Percentiles rank a stretch among this genome's conserved stretches.
Conservation (phyloP, 1,140 invertebrate species). For the Samia ricini region DNA sequence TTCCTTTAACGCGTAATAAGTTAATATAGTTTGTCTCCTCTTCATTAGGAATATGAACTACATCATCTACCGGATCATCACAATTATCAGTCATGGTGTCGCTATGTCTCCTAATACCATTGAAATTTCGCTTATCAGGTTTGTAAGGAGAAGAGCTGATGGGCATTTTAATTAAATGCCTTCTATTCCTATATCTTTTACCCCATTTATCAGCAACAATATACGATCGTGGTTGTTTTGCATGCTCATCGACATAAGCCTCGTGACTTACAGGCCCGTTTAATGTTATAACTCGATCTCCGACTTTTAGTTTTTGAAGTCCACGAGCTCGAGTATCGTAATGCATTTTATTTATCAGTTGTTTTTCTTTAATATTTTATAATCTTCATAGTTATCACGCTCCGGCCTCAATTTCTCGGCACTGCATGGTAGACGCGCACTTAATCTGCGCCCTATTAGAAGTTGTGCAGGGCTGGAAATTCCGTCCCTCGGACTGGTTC, state of each 20-base stretch:
- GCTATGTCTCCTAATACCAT: no score
- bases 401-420: not conserved
- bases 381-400: not conserved
- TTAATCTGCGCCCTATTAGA: constrained; percentile 22
- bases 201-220: not conserved
- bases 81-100: no score
- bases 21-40: no score
- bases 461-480: constrained; percentile 24
- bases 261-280: not conserved
- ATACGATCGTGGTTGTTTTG: not conserved
- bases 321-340: not conserved
- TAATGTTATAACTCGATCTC: not conserved
- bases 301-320: not conserved
- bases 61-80: no score
- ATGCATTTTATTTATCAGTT: not conserved
- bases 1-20: no score
- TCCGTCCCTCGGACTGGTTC: constrained; percentile 17
- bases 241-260: not conserved
- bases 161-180: no score
- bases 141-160: no score
- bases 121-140: no score
- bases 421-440: constrained; percentile 9
- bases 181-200: not conserved
- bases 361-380: not conserved
- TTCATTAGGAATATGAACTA: no score